Evolutionary conservation across 2,113 vertebrate species (phyloP), one percentile per base, ranked within the genome.

Genomic region (Ceyx cyanopectus): DNA sequence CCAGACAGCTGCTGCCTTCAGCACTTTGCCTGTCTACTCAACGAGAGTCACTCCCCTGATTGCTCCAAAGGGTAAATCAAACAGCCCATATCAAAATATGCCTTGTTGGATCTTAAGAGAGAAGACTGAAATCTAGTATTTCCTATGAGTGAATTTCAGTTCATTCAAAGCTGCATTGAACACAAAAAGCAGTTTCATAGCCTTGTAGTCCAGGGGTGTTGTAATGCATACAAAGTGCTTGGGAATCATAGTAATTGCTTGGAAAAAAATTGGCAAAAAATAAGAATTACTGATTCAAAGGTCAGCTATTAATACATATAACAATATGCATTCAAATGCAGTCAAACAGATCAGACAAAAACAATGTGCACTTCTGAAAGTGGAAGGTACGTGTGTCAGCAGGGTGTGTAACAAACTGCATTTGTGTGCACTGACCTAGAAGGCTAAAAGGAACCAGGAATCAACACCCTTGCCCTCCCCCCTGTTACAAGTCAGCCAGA

Each of bases 371-470:
- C 4, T 76, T 34, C 23, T 14, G 9, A 61, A 78, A 61, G 18
- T 1, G 1, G 34, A 50, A 67, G 16, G n/a, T 0, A 8, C 17
- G 29, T 0, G 0, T 29, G 8, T 18, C 86, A 77, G 37, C 22
- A 85, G 26, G 22, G 4, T 17, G 32, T 20, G 17, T 30, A 57
- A 90, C 9, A 13, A 10, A 68, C 1, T 84, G 40, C 18, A 19
- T 81, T 84, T 68, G 13, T 34, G 34, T 84, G 45, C 50, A 41
- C 12, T 32, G 62, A 84, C 32, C 26, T 34, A 53, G 29, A 81
- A 88, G 18, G 34, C 56, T 18, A 50, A 63, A 88, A 81, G 48
- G 30, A 88, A 34, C 4, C 60, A 83, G 21, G 15, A 91, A 74
- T 48, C n/a, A 67, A 70, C 69, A 74, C 12, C 65, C 23, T 75